These are phyloP conservation scores for Phylloscopus trochilus DNA, from an alignment of 2,113 vertebrate genomes.

Conservation along the genomic window DNA sequence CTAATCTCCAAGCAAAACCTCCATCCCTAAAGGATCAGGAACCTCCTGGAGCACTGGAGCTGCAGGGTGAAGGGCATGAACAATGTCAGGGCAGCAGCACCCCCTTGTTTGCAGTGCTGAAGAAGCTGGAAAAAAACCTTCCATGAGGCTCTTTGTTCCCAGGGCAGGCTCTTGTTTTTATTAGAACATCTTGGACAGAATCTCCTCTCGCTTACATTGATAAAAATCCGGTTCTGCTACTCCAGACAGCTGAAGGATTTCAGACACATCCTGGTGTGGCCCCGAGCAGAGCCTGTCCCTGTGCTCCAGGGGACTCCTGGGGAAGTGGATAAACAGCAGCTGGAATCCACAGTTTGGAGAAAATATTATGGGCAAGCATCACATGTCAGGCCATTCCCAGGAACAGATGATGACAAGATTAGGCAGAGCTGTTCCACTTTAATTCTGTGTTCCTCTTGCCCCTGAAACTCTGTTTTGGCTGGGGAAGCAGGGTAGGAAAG, in stretches of 20 bases:
- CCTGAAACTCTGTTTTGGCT: neutral
- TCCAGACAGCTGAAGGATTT: neutral
- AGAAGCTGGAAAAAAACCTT: neutral
- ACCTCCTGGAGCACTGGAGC: neutral
- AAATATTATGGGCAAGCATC: neutral
- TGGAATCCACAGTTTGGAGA: neutral
- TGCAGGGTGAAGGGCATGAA: neutral
- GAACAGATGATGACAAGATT: neutral
- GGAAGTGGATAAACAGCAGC: neutral
- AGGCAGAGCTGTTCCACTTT: neutral
- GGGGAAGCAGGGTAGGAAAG: neutral
- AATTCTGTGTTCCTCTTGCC: neutral
- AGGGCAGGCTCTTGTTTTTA: slow-evolving; percentile 33
- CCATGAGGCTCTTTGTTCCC: slow-evolving; percentile 1
- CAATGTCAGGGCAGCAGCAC: neutral
- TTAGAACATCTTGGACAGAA: slow-evolving; percentile 34
- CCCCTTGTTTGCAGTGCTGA: neutral
- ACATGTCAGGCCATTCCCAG: neutral
- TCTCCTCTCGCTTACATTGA: neutral
- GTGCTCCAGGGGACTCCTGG: neutral
- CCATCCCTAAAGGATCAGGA: neutral
- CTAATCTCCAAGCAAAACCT: neutral
- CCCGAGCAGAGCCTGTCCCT: neutral
- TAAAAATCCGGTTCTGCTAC: slow-evolving; percentile 41
- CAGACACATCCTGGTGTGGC: neutral